Evolutionary conservation across 2,888 invertebrate species (phyloP).

Genomic region (Lathronympha strigana): DNA sequence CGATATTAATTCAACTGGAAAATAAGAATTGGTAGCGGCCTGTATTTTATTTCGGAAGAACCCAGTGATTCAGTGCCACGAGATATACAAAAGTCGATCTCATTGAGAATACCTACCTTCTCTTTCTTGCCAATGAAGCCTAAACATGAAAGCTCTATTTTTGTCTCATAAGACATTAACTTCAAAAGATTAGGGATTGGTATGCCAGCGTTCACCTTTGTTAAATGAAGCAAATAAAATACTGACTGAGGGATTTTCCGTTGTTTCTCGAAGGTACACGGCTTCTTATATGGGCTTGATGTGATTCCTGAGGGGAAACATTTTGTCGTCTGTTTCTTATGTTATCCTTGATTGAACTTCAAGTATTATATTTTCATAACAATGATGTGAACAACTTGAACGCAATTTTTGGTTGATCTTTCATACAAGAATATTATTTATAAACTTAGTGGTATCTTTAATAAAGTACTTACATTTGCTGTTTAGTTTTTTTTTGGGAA

Average conservation of each 20-base stretch:
- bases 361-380: not conserved
- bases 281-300: constrained; percentile 5
- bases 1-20: constrained; percentile 59
- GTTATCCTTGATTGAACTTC: not conserved
- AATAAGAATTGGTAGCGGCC: constrained; percentile 58
- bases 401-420: no score
- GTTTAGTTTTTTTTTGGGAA: no score
- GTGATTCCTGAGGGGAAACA: constrained; percentile 7
- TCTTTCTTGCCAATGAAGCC: constrained; percentile 2
- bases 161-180: not conserved
- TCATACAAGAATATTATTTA: no score
- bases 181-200: constrained; percentile 19
- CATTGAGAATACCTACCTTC: not conserved
- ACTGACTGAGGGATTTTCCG: constrained; percentile 50
- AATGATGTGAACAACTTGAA: no score
- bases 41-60: constrained; percentile 54
- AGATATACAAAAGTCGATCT: constrained; percentile 1
- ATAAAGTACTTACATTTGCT: no score
- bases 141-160: not conserved
- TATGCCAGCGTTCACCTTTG: constrained; percentile 53
- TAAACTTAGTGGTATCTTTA: no score
- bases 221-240: constrained; percentile 64
- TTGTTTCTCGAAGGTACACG: constrained; percentile 43
- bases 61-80: constrained; percentile 14
- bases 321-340: not conserved